phyloP scores from a whole-genome alignment of 2,888 invertebrate species.

The Drosophila mulleri region DNA sequence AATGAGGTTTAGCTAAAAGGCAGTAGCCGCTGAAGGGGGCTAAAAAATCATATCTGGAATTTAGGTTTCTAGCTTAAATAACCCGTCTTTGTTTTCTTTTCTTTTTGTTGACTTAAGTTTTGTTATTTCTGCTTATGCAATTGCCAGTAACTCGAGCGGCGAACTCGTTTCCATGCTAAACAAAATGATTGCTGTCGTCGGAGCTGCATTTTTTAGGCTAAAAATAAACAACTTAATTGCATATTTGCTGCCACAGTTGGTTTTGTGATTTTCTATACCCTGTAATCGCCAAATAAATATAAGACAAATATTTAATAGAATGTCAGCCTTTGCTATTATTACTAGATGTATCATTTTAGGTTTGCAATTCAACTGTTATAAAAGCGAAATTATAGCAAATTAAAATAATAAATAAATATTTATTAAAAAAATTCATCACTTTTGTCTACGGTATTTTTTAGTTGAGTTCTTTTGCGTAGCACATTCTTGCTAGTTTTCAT shows the following conservation, averaged over 20 bases:
- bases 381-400: neutral
- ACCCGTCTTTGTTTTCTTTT: conserved; percentile 32
- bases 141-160: conserved; percentile 30
- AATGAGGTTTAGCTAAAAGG: conserved; percentile 40
- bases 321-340: too few relatives aligned
- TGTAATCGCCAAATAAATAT: neutral
- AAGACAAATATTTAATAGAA: neutral
- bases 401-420: neutral
- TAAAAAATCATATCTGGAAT: conserved; percentile 44
- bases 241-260: conserved; percentile 36
- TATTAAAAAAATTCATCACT: neutral
- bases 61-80: conserved; percentile 66
- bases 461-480: neutral
- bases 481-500: conserved; percentile 10
- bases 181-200: conserved; percentile 45
- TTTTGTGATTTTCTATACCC: conserved; percentile 23
- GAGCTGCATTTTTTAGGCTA: conserved; percentile 46
- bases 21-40: conserved; percentile 5
- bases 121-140: conserved; percentile 51
- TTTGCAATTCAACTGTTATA: neutral
- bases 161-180: conserved; percentile 57
- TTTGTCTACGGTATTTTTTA: neutral
- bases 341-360: neutral
- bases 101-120: conserved; percentile 16
- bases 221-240: conserved; percentile 71